Base-by-base conservation (phyloP, 2,113 vertebrate species). In the Caranx melampygus region DNA sequence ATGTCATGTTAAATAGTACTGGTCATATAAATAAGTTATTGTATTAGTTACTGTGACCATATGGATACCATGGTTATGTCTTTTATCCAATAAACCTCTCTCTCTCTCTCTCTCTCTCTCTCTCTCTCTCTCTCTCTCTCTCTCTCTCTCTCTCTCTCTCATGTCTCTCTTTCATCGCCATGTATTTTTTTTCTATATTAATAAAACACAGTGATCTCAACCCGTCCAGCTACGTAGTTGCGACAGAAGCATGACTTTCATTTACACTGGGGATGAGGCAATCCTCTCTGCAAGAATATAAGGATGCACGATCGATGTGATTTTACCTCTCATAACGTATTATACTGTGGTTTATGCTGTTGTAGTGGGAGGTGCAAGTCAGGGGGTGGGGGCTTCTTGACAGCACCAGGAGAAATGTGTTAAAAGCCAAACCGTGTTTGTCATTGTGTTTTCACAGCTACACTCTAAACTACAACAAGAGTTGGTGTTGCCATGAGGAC, bases 361-460 rank as follows among this genome's bases (percentile, higher is more conserved):
- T 65, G 75, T 47, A 70, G 35, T 15, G 2, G 42, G 55, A 75
- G 76, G 42, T 21, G 67, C 54, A 58, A 65, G 67, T 63, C 54
- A 49, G 42, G 20, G 55, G 10, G 12, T 21, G 4, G 12, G 37
- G 70, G 54, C 72, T 45, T 64, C 57, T 60, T 70, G 72, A 77
- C 88, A 59, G 70, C 0, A 15, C 26, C 1, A 15, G 66, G n/a
- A 31, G 63, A 66, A 76, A 79, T 16, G 63, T 72, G 81, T 78
- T 90, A 90, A 91, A 89, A 92, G 89, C 82, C 78, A 90, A 92
- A 89, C 21, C 54, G 37, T 92, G 91, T 91, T 89, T 91, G 76
- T 87, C 62, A 7, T 61, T 8, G 16, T 85, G 83, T 87, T 91
- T 85, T 78, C 73, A 60, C 72, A 58, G 77, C 69, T 78, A 21